Evolutionary conservation across 2,888 invertebrate species (phyloP), one percentile per base, ranked within the genome.

Genomic region (Geophilus truncorum): DNA sequence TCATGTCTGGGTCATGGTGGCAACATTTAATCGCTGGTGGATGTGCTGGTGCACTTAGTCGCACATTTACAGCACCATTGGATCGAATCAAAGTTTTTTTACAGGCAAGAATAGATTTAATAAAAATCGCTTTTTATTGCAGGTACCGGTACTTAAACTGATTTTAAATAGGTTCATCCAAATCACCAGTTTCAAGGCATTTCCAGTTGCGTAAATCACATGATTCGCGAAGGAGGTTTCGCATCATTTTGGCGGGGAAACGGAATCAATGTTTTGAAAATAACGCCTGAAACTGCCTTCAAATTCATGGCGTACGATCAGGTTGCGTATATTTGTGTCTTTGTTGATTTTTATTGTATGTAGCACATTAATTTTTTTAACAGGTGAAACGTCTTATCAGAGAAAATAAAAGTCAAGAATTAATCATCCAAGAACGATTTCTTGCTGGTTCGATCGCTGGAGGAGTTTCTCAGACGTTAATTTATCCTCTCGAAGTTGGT

Each of bases 231-330:
- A 62, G 62, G 62, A 12, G 62, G 62, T 62, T 62, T 62, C 62
- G 25, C 23, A 25, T 62, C 62, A 1, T 62, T 62, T 62, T 62
- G 62, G 62, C 62, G 62, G 15, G 62, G 62, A 62, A 62, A 62
- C 23, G 62, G 62, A 62, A 62, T 62, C 12, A 62, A 62, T 62
- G 62, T 62, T 62, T 62, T 62, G 62, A 62, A 62, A 62, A 62
- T 62, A 12, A 62, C 62, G 25, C 62, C 62, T 12, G 62, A 62
- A 10, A 62, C 25, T 62, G 62, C 62, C 28, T 25, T 62, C 62
- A 62, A 62, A 25, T 62, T 62, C 15, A 62, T 62, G 62, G 62
- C 62, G 9, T 62, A 62, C 12, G 62, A 62, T 62, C 62, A 62
- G 62, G 62, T 62, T 23, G n/a, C 34, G 6, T 51, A 9, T n/a